Evolutionary conservation across 2,797 vertebrate species (phyloP).

Genomic region (Acridotheres tristis): DNA sequence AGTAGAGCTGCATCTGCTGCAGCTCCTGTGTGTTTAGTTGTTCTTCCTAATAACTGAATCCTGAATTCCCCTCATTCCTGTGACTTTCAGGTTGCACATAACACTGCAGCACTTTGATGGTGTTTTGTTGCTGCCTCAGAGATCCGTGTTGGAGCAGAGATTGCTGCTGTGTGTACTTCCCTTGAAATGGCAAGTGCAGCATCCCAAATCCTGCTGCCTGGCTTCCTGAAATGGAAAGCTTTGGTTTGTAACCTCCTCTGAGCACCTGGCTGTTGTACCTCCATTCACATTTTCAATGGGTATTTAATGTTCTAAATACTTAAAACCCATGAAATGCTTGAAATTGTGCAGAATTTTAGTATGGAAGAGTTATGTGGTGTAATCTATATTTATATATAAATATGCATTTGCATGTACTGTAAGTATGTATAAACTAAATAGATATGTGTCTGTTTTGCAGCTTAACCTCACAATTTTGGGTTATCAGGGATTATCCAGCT

Average conservation of each 20-base stretch:
- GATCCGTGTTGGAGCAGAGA: neutral
- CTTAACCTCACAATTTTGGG: neutral
- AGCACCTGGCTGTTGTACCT: neutral
- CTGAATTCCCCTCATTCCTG: neutral
- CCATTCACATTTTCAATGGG: neutral
- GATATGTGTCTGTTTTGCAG: neutral
- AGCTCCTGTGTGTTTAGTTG: neutral
- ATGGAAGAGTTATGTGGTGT: neutral
- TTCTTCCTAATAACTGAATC: neutral
- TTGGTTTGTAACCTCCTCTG: neutral
- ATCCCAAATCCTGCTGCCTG: neutral
- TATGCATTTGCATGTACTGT: neutral
- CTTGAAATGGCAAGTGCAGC: neutral
- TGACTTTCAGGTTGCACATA: neutral
- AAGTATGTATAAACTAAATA: neutral
- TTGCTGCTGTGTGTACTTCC: neutral
- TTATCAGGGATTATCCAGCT: neutral
- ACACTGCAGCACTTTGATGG: neutral
- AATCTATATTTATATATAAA: neutral
- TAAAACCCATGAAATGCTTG: rapidly evolving
- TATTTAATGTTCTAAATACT: neutral
- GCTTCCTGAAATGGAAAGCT: neutral
- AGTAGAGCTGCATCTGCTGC: neutral
- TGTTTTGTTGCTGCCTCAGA: neutral
- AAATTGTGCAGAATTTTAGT: neutral